Evolutionary conservation across 2,888 invertebrate genomes (phyloP).

Genomic region (Campoletis raptor): DNA sequence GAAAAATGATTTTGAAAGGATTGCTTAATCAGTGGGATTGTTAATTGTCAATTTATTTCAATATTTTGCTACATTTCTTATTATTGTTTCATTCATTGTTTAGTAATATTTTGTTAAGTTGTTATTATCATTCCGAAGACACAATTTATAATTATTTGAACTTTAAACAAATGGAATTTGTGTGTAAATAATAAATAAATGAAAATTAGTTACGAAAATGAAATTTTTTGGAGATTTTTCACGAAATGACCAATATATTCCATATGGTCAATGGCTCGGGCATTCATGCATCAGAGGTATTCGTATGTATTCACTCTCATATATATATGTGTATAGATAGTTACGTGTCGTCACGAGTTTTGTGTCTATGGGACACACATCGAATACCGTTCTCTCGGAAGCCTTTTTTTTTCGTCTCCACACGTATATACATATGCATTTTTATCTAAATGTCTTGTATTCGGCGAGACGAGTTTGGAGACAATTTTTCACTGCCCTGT

Average conservation of each 20-base stretch:
- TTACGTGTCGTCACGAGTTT: conserved; percentile 68
- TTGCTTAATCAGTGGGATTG: neutral
- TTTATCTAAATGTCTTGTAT: conserved; percentile 28
- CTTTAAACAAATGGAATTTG: neutral
- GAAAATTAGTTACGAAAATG: neutral
- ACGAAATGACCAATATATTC: conserved; percentile 22
- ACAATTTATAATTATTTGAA: too few species aligned
- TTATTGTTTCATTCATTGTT: too few species aligned
- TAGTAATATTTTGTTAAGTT: too few species aligned
- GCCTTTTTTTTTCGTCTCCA: conserved; percentile 39
- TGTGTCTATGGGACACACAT: conserved; percentile 68
- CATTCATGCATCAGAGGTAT: conserved; percentile 51
- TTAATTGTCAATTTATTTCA: too few species aligned
- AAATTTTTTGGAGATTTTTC: conserved; percentile 1
- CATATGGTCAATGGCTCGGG: conserved; percentile 38
- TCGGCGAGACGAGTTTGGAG: conserved; percentile 16
- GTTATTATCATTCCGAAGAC: too few species aligned
- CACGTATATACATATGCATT: neutral
- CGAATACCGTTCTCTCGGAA: conserved; percentile 61
- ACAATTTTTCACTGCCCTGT: conserved; percentile 23
- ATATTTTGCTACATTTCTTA: too few species aligned
- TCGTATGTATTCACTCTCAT: conserved; percentile 55
- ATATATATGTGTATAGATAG: conserved; percentile 30
- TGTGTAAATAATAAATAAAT: neutral
- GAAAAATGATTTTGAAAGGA: too few species aligned